Percentiles rank a stretch among this genome's conserved stretches.
Conservation (phyloP, 2,113 vertebrate species). For the Thomomys bottae region DNA sequence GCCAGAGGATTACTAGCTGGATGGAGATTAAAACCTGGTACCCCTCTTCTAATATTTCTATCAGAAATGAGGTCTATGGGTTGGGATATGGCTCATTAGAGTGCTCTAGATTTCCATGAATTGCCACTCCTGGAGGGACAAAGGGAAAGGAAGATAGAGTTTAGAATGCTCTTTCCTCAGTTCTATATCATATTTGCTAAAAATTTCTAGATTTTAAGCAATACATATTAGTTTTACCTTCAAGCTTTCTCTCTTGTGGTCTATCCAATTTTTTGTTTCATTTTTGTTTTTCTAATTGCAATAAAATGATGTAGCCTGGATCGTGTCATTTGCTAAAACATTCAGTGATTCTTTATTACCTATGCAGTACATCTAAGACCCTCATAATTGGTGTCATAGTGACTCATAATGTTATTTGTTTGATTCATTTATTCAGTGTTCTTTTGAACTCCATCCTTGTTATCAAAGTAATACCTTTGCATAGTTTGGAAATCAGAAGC, state of each 20-base stretch:
- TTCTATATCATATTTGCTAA: neutral
- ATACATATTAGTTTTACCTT: neutral
- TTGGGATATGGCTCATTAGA: neutral
- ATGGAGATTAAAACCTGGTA: neutral
- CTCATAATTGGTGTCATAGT: neutral
- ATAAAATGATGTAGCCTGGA: neutral
- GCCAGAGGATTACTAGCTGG: neutral
- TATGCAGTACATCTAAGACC: neutral
- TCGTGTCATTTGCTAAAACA: neutral
- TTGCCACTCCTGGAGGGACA: neutral
- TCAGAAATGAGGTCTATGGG: neutral
- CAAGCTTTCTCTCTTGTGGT: neutral
- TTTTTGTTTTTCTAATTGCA: neutral
- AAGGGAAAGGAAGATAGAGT: neutral
- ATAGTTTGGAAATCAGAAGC: neutral
- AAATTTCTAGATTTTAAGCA: neutral
- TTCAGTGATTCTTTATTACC: neutral
- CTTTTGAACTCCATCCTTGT: neutral
- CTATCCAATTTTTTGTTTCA: neutral
- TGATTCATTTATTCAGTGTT: conserved; percentile 29
- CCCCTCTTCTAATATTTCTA: neutral
- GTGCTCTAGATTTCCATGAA: neutral
- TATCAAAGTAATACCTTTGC: neutral
- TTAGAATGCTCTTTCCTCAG: neutral
- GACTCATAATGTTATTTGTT: neutral